Percentiles rank a stretch among this genome's conserved stretches.
phyloP scores from a whole-genome alignment of 1,140 invertebrate genomes.

The Chrysopa pallens region DNA sequence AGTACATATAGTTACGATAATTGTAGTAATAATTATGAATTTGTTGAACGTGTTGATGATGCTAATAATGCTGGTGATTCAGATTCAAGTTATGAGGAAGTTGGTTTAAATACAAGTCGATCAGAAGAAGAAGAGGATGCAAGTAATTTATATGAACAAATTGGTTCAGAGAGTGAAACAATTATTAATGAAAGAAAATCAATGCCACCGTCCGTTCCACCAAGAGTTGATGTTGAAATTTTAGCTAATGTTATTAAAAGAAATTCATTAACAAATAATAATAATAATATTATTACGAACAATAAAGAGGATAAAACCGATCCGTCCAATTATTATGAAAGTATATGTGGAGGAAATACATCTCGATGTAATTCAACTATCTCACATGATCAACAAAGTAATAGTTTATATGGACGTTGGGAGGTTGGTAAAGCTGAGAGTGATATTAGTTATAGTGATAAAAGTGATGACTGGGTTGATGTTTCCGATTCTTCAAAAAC shows the following conservation, averaged over 20 bases:
- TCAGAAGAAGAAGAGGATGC: too few species aligned
- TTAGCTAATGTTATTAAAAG: conserved; percentile 1
- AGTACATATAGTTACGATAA: too few species aligned
- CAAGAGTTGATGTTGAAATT: not conserved
- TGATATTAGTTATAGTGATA: conserved; percentile 31
- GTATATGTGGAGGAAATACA: too few species aligned
- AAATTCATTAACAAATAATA: too few species aligned
- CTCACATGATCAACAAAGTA: conserved; percentile 43
- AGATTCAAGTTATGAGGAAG: not conserved
- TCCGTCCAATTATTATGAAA: too few species aligned
- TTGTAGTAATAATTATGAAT: not conserved
- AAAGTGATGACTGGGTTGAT: conserved; percentile 47
- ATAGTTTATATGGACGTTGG: conserved; percentile 37
- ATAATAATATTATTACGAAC: too few species aligned
- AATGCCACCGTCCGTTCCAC: conserved; percentile 2
- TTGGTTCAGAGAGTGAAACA: conserved; percentile 4
- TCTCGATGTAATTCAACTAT: conserved; percentile 23
- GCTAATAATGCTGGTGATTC: not conserved
- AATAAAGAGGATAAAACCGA: too few species aligned
- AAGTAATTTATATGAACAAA: not conserved
- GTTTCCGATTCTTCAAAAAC: conserved; percentile 28
- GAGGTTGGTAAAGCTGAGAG: conserved; percentile 25
- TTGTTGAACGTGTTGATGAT: not conserved
- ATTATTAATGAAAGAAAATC: not conserved
- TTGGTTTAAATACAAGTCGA: too few species aligned